A percentile compares a stretch with the other conserved stretches of the same genome.
phyloP scores from a whole-genome alignment of 1,140 invertebrate species.

The Panulirus ornatus region DNA sequence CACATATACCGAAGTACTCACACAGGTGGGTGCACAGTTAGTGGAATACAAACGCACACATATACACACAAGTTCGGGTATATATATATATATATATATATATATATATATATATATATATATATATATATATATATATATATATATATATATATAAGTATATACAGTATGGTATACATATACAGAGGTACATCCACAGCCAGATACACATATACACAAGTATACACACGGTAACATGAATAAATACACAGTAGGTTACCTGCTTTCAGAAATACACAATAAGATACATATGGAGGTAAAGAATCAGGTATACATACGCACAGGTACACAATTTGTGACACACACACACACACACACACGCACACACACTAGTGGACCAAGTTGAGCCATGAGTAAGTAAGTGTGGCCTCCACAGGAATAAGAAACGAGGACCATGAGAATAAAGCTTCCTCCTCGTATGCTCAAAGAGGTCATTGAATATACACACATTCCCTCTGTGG shows the following conservation, averaged over 20 bases:
- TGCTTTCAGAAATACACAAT: conserved; percentile 23
- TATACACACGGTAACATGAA: neutral
- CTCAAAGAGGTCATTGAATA: no score
- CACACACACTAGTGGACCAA: no score
- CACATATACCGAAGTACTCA: no score
- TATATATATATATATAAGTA: conserved; percentile 49
- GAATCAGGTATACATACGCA: neutral
- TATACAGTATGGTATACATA: conserved; percentile 4
- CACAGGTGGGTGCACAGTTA: neutral
- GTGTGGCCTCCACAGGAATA: no score
- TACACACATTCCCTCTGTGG: no score
- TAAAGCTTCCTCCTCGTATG: no score
- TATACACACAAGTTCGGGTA: neutral
- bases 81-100: conserved; percentile 41
- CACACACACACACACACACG: no score
- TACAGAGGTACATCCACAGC: neutral
- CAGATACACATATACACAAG: conserved; percentile 5
- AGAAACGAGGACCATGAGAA: no score
- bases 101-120: conserved; percentile 42
- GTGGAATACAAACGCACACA: conserved; percentile 14
- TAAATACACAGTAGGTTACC: conserved; percentile 17
- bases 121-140: conserved; percentile 45
- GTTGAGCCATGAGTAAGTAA: no score
- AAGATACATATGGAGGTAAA: conserved; percentile 5
- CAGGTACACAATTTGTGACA: no score